These are phyloP conservation scores for Phyllotreta cruciferae DNA, from an alignment of 2,888 invertebrate species.

Conservation along the genomic window DNA sequence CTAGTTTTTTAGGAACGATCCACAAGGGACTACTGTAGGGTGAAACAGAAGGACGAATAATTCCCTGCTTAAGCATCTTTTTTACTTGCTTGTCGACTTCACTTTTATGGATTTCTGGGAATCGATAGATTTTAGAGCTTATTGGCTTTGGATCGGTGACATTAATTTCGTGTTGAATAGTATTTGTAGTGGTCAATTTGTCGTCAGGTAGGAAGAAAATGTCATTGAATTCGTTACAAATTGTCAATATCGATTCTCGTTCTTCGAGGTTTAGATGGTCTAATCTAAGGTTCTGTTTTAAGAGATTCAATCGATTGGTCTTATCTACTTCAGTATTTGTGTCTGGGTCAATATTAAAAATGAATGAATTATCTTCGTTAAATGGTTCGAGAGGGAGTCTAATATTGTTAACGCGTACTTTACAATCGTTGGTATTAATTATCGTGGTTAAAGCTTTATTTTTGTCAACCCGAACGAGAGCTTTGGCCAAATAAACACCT, in stretches of 20 bases:
- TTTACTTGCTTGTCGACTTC: neutral
- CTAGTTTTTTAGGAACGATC: no score
- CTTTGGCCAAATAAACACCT: no score
- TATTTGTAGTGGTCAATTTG: slow-evolving; percentile 1
- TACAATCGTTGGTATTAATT: no score
- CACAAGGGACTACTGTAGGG: no score
- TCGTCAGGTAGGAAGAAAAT: slow-evolving; percentile 13
- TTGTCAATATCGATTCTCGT: neutral
- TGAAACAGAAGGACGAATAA: no score
- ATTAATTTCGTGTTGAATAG: slow-evolving; percentile 3
- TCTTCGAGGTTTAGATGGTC: slow-evolving; percentile 11
- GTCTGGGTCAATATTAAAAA: no score
- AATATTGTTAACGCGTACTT: no score
- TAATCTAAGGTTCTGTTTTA: slow-evolving; percentile 12
- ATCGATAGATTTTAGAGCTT: slow-evolving; percentile 1
- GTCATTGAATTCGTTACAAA: slow-evolving; percentile 5
- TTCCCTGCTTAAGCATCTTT: slow-evolving; percentile 5
- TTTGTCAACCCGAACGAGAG: no score
- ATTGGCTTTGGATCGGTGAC: neutral
- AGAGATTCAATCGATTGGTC: neutral
- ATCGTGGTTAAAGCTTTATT: no score
- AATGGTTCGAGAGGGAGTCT: no score
- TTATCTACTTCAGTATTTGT: no score
- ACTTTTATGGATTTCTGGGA: neutral
- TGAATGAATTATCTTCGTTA: no score